Base-by-base conservation (phyloP, 2,113 vertebrate species). In the Bombycilla garrulus region DNA sequence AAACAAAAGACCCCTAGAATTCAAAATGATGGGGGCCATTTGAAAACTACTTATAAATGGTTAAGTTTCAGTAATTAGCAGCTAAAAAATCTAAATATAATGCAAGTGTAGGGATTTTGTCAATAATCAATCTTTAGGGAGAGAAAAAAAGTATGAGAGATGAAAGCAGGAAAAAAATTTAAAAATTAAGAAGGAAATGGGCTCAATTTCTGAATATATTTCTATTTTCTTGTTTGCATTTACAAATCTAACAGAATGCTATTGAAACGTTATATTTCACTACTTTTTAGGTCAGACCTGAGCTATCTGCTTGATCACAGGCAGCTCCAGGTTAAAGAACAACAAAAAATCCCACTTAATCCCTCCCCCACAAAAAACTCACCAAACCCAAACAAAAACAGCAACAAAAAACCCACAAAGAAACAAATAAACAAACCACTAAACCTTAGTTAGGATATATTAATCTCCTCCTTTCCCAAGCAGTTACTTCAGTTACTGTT, bases 291-390 rank as follows among this genome's bases (percentile, higher is more conserved):
- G 21, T 81, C 28, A 71, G 5, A 58, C 10, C 13, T 62, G 19
- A 69, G 38, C 8, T 79, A 6, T 38, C n/a, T 77, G 17, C 12
- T 83, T 22, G 36, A 57, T 69, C n/a, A 69, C 16, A 69, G 31
- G 15, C 22, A 85, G 29, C 11, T 56, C 14, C 57, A 71, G 11
- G 18, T 90, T 58, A 45, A 76, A 88, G 35, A 71, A 17, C 0
- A 48, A 11, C 5, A n/a, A 38, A 90, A 25, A 35, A 36, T 22
- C 4, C 7, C 2, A n/a, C 17, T 61, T 50, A 7, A 6, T 11
- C 2, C 2, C 6, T 50, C 2, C 5, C 2, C 8, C 5, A 18
- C 28, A 58, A 35, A 53, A 71, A 51, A 47, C 7, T 8, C n/a
- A 38, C 17, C 12, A 40, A 31, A 16, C 4, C 4, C 11, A 33